Base-by-base conservation (phyloP, 2,797 vertebrate genomes). In the Coracias cyanogaster region DNA sequence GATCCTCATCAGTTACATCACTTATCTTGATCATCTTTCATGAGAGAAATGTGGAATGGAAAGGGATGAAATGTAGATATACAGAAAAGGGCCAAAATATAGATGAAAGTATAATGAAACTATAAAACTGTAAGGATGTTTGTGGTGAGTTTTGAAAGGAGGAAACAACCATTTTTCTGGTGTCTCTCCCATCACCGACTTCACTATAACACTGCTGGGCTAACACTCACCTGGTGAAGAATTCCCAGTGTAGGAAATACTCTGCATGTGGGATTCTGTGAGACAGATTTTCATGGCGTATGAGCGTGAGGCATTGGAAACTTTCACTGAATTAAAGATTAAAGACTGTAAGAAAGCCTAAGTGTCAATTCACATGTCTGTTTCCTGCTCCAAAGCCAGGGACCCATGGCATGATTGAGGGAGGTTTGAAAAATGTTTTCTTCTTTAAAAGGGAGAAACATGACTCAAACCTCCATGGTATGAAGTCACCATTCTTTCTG, bases 401-500 rank as follows among this genome's bases (percentile, higher is more conserved):
- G 35, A 49, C 22, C 39, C 2, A 7, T 6, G 8, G 37, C 2
- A 1, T 9, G 71, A 22, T 17, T 35, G 52, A 89, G 35, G 15
- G 20, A 73, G 22, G 16, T 48, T 87, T 85, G 52, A 71, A 77
- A 96, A 85, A 55, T 9, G 4, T 73, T 92, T 83, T 83, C 74
- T 86, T 90, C 46, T 35, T 35, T 45, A 71, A 37, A 82, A 88
- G 48, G 60, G 51, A 84, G 65, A 85, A 91, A 41, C 87, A 87
- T 74, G 84, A 80, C 51, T 91, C 35, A 74, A 70, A 61, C 9
- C 84, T 93, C 58, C 10, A 1, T 0, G n/a, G 81, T 12, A 82
- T 93, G 95, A 97, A 95, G 90, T 97, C 96, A 97, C 90, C 96
- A 88, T 95, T 93, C 89, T 96, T 96, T 96, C 95, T 62, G 81